A percentile compares a stretch with the other conserved stretches of the same genome.
Evolutionary conservation across 2,888 invertebrate species (phyloP).

Genomic region (Melipona bicolor): DNA sequence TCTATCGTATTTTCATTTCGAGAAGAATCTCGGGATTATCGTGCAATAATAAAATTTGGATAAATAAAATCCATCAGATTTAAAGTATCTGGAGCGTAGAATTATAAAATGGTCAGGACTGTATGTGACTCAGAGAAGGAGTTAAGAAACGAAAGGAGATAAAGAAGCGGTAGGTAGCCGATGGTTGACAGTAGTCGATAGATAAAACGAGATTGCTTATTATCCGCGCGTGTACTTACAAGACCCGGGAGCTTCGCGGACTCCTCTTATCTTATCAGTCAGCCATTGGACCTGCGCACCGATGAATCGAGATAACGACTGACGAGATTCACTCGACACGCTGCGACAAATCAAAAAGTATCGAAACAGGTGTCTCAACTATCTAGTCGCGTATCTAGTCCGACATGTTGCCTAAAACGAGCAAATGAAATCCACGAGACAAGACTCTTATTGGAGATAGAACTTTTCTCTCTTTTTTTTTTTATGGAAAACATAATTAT

Average conservation of each 20-base stretch:
- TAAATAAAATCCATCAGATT: background rate
- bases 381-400: too few relatives aligned
- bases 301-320: constrained; percentile 51
- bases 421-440: background rate
- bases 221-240: constrained; percentile 49
- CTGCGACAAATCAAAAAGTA: constrained; percentile 38
- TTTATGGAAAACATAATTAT: background rate
- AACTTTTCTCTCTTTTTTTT: background rate
- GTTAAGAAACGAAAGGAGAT: constrained; percentile 5
- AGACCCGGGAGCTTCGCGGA: constrained; percentile 38
- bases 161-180: constrained; percentile 1
- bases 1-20: background rate
- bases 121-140: constrained; percentile 6
- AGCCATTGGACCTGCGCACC: constrained; percentile 48
- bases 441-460: background rate
- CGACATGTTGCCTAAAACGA: background rate
- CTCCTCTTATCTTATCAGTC: constrained; percentile 52
- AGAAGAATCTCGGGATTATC: background rate
- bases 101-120: constrained; percentile 10
- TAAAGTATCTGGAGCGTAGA: background rate
- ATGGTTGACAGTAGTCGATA: constrained; percentile 48
- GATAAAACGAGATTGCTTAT: constrained; percentile 59
- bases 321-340: constrained; percentile 15
- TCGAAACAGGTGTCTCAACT: constrained; percentile 39
- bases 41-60: background rate